Evolutionary conservation across 2,888 invertebrate species (phyloP), one percentile per base, ranked within the genome.

Genomic region (Plemyria rubiginata): DNA sequence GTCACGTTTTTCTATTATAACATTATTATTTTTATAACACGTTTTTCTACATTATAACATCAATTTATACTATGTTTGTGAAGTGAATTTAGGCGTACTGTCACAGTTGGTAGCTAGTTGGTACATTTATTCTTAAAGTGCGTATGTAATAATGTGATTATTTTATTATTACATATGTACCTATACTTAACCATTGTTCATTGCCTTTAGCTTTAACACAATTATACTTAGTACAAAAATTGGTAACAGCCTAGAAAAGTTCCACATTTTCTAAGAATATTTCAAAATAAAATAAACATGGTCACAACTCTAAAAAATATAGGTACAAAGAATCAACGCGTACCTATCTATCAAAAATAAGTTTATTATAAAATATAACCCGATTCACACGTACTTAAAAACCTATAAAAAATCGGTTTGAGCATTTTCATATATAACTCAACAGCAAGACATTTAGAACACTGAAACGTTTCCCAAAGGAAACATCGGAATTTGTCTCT

Each of bases 331-430:
- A 22, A n/a, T 53, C 32, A 8, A 49, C 9, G 9, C 28, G 36
- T 54, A n/a, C n/a, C n/a, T n/a, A n/a, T n/a, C n/a, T n/a, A 46
- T 54, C 45, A 36, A 54, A 54, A 46, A 54, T 54, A 41, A 41
- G 28, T 29, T 22, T 43, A 43, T 11, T 52, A 40, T 22, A 48
- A 48, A 48, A 28, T 16, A 16, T 11, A 5, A 11, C 5, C 22
- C 22, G 22, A 22, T 22, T 22, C 3, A 22, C 22, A 22, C 22
- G 22, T 22, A 22, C 1, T 11, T 38, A 38, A 38, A 11, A 36
- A 29, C 29, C 29, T 7, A 8, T 8, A 8, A 8, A 8, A 38
- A 36, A 36, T 2, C 36, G 36, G 36, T 38, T 38, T 38, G 36
- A 38, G 36, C 36, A 2, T 38, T 38, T 38, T 38, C 8, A 38